These are phyloP conservation scores for Tromatobia lineatoria DNA, from an alignment of 2,888 invertebrate species.

Conservation along the genomic window DNA sequence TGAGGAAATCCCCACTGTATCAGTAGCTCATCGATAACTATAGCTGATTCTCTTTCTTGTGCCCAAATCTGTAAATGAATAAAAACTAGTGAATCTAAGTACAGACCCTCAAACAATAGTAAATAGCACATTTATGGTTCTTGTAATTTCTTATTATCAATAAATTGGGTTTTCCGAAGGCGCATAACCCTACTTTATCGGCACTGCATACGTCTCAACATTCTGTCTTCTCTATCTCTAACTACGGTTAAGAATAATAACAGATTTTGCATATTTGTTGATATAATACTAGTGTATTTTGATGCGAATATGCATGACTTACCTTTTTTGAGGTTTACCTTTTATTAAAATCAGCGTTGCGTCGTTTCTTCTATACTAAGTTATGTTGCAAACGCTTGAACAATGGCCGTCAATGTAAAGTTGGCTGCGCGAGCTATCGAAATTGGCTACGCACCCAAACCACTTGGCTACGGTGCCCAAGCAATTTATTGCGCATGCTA, in stretches of 20 bases:
- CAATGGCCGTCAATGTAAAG: neutral
- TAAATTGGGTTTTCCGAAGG: conserved; percentile 4
- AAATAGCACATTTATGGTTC: neutral
- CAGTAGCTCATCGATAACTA: neutral
- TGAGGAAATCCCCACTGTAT: neutral
- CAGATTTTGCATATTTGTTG: neutral
- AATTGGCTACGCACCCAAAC: no score
- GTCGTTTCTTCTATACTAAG: no score
- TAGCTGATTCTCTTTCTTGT: neutral
- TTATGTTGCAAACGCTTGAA: no score
- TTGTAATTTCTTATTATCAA: neutral
- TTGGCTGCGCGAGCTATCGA: conserved; percentile 3
- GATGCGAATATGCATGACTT: no score
- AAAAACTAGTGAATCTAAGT: neutral
- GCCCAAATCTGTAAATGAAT: neutral
- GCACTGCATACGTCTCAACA: neutral
- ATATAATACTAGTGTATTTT: neutral
- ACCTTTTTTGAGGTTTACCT: no score
- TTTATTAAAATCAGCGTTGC: no score
- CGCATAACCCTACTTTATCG: neutral
- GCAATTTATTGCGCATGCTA: no score
- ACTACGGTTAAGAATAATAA: neutral
- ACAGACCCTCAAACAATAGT: neutral
- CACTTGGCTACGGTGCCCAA: no score
- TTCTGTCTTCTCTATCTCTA: neutral